These are phyloP conservation scores for Brachionus sp. DNA, from an alignment of 1,140 invertebrate species.

Conservation along the genomic window DNA sequence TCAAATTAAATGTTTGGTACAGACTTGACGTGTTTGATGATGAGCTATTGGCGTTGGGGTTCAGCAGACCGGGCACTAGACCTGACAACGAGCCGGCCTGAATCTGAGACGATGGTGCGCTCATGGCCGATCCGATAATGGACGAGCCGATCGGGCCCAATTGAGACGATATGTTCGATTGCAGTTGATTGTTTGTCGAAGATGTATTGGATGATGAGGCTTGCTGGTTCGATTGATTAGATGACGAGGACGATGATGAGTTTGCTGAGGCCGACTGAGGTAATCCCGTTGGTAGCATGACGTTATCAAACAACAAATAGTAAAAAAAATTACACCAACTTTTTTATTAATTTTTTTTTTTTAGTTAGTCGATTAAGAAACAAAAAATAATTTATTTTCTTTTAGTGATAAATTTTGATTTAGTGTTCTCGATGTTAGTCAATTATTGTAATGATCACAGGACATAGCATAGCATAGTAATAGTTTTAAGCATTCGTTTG, in stretches of 20 bases:
- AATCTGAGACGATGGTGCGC: not conserved
- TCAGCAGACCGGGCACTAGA: not conserved
- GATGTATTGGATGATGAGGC: not conserved
- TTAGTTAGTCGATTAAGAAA: not conserved
- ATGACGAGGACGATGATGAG: not conserved
- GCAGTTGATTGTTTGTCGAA: not conserved
- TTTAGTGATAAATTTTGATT: not conserved
- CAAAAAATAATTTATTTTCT: not conserved
- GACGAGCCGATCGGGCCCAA: slow-evolving; percentile 42
- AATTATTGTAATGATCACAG: not conserved
- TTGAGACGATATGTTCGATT: slow-evolving; percentile 1
- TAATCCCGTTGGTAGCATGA: slow-evolving; percentile 34
- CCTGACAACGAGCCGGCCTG: not conserved
- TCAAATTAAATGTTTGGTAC: not conserved
- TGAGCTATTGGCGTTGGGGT: not conserved
- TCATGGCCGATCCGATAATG: not conserved
- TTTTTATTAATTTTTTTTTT: not conserved
- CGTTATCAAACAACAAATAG: not conserved
- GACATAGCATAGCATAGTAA: not conserved
- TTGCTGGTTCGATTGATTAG: not conserved
- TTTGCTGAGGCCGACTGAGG: slow-evolving; percentile 33
- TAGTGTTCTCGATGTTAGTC: not conserved
- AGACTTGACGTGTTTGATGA: not conserved
- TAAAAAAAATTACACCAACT: not conserved
- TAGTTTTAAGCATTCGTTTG: not conserved